Base-by-base conservation (phyloP, 2,113 vertebrate genomes). In the Eolophus roseicapilla region DNA sequence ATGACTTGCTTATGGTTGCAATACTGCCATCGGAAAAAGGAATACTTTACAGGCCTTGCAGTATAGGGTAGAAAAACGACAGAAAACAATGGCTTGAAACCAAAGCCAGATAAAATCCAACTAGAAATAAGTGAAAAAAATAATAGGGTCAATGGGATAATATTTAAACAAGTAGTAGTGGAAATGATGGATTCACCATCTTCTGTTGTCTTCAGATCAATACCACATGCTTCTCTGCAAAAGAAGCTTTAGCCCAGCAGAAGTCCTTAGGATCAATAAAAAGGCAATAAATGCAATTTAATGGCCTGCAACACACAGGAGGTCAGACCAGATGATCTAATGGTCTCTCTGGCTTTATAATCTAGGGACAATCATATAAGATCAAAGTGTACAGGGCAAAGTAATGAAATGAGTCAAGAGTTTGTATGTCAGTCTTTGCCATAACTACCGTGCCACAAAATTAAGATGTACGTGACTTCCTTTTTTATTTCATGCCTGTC, bases 221-320 rank as follows among this genome's bases (percentile, higher is more conserved):
- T 92, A 94, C 23, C 23, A 63, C 14, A 8, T 25, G 50, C 76
- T 88, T 78, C 79, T 60, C 46, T 78, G 35, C 60, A 86, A 83
- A 47, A 71, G 10, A 39, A 39, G 71, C 76, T 75, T 73, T 67
- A 75, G 82, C 46, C 68, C 88, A 70, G 82, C 49, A 86, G 25
- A 80, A 86, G 50, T 60, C 33, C 16, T 77, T 59, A 80, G 39
- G 55, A 93, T 97, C 95, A 88, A 88, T 94, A 88, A 50, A 41
- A 63, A 29, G 43, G 29, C 92, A 92, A 96, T 90, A 73, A 96
- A 94, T 44, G 71, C 77, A 75, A 71, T 94, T 88, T 86, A 95
- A 94, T 68, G 86, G 67, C 69, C 85, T 86, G 64, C 50, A 88
- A 83, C 44, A 84, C 29, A 70, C 0, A 0, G 21, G 46, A 92